Evolutionary conservation across 2,113 vertebrate genomes (phyloP).

Genomic region (Peromyscus maniculatus): DNA sequence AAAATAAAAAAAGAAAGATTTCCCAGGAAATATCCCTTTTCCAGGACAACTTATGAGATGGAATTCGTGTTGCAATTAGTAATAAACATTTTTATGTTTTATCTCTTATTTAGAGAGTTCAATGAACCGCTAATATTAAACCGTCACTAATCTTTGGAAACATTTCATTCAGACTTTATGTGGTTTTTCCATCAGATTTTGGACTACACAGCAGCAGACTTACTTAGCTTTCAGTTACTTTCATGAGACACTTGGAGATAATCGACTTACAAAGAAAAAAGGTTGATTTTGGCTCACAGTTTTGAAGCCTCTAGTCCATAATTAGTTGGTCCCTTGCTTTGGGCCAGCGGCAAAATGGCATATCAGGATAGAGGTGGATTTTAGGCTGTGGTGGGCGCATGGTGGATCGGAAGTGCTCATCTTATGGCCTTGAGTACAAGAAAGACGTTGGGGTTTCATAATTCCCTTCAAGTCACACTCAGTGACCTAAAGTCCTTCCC

Average conservation of each 20-base stretch:
- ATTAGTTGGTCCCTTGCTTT: background rate
- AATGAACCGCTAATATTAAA: conserved; percentile 21
- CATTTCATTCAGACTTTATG: background rate
- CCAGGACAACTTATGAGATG: background rate
- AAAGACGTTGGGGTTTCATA: background rate
- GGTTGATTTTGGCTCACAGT: background rate
- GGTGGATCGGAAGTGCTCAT: background rate
- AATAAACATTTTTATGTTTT: background rate
- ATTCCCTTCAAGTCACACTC: background rate
- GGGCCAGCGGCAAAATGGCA: background rate
- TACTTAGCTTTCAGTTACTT: background rate
- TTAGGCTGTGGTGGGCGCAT: background rate
- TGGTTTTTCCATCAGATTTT: conserved; percentile 20
- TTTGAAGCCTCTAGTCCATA: background rate
- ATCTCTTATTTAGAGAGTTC: conserved; percentile 39
- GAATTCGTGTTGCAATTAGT: background rate
- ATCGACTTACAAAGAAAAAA: background rate
- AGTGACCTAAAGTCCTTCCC: background rate
- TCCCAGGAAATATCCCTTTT: background rate
- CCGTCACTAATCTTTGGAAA: conserved; percentile 15
- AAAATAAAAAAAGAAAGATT: too few species aligned
- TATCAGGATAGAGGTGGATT: background rate
- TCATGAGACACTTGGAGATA: background rate
- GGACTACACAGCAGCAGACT: background rate
- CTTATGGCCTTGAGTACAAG: background rate